These are phyloP conservation scores for Dryobota labecula DNA, from an alignment of 2,888 invertebrate species.

Conservation along the genomic window DNA sequence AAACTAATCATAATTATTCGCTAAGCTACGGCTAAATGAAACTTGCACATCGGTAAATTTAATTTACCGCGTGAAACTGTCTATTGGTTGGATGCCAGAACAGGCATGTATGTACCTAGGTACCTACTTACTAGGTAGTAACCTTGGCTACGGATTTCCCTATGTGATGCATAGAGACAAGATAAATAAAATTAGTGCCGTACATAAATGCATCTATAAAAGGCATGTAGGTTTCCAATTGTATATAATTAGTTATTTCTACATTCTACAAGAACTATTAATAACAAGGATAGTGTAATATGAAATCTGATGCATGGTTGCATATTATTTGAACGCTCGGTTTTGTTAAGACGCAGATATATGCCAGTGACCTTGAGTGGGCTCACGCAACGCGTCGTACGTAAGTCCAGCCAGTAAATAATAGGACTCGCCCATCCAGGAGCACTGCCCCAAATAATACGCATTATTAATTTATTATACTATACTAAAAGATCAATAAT, in stretches of 20 bases:
- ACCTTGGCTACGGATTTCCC: conserved; percentile 41
- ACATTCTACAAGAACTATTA: conserved; percentile 20
- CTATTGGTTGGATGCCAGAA: conserved; percentile 60
- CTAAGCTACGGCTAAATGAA: conserved; percentile 43
- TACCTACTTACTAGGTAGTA: conserved; percentile 6
- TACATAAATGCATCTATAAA: conserved; percentile 12
- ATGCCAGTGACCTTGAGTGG: no score
- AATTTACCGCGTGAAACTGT: conserved; percentile 36
- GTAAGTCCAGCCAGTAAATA: no score
- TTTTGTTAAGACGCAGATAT: no score
- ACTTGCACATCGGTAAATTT: conserved; percentile 19
- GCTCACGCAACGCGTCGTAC: no score
- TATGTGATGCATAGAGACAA: conserved; percentile 42
- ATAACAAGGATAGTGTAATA: neutral
- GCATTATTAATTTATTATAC: no score
- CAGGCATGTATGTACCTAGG: neutral
- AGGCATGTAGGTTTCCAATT: neutral
- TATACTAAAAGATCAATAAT: no score
- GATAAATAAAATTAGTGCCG: conserved; percentile 22
- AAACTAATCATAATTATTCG: conserved; percentile 26
- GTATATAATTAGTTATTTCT: conserved; percentile 11
- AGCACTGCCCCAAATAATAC: no score
- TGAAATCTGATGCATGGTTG: conserved; percentile 9
- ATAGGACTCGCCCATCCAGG: no score
- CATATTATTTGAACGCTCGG: conserved; percentile 3